Base-by-base conservation (phyloP, 2,797 vertebrate genomes). In the Typhlichthys eigenmanni region DNA sequence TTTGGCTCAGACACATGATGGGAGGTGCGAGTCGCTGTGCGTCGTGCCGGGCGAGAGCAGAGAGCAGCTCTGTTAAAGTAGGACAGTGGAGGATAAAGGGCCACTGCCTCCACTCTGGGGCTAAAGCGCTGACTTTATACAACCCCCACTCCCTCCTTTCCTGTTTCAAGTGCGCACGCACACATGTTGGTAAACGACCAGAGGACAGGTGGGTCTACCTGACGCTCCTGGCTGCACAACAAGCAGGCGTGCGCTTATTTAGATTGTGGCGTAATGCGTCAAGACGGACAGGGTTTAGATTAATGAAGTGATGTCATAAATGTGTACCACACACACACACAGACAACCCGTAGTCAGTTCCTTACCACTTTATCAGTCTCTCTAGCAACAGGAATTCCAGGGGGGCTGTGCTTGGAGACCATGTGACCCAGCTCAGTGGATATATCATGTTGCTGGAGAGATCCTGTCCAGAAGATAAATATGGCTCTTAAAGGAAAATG, bases 11-110 rank as follows among this genome's bases (percentile, higher is more conserved):
- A n/a, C n/a, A n/a, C n/a, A n/a, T n/a, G n/a, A n/a, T n/a, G n/a
- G n/a, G n/a, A n/a, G n/a, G n/a, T n/a, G n/a, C n/a, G n/a, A n/a
- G n/a, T n/a, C n/a, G n/a, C n/a, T n/a, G n/a, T n/a, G n/a, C n/a
- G n/a, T n/a, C n/a, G n/a, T n/a, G n/a, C n/a, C n/a, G n/a, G n/a
- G n/a, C n/a, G n/a, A 79, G 84, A 81, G 82, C 83, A 74, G 73
- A 85, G 85, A 84, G 84, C 87, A 77, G 83, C 78, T 82, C 86
- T 90, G 75, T 79, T 89, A 87, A 94, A 95, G 89, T 95, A 94
- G 93, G 92, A 93, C 91, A 93, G 93, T 78, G 88, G 89, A 92
- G 91, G 93, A 94, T 94, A 93, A 93, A 93, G 91, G 90, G 89
- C 92, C 91, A 91, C 89, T 92, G 91, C 87, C 88, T 91, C 89